These are phyloP conservation scores for Meda fulgida DNA, from an alignment of 2,797 vertebrate genomes.

Conservation along the genomic window DNA sequence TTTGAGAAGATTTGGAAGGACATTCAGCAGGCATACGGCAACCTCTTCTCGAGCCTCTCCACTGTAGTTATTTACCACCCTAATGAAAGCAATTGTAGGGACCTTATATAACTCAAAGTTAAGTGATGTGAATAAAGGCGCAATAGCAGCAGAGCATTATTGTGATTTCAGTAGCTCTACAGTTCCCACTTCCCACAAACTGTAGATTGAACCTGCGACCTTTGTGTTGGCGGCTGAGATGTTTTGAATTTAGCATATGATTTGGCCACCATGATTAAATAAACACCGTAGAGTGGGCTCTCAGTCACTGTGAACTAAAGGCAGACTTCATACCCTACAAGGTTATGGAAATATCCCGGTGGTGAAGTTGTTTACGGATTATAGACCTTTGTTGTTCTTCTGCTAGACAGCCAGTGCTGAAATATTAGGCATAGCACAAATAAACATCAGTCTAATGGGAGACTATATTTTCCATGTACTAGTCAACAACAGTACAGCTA, in stretches of 20 bases:
- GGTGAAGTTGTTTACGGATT: slow-evolving; percentile 21
- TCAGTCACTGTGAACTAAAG: slow-evolving; percentile 17
- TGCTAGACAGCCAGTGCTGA: not conserved
- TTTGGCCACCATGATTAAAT: slow-evolving; percentile 25
- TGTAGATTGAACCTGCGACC: slow-evolving; percentile 52
- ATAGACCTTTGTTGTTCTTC: not conserved
- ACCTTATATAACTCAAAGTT: slow-evolving; percentile 18
- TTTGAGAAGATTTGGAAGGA: not conserved
- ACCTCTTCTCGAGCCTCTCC: not conserved
- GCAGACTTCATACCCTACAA: slow-evolving; percentile 7
- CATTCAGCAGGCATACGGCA: not conserved
- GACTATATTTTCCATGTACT: not conserved
- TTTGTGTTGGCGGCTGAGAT: slow-evolving; percentile 59
- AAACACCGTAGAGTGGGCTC: slow-evolving; percentile 10
- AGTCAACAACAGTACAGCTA: slow-evolving; percentile 20
- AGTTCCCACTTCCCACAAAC: slow-evolving; percentile 22
- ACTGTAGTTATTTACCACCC: not conserved
- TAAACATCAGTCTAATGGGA: slow-evolving; percentile 22
- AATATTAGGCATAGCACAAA: not conserved
- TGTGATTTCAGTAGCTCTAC: not conserved
- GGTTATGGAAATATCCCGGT: slow-evolving; percentile 17
- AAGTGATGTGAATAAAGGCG: not conserved
- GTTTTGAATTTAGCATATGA: slow-evolving; percentile 17
- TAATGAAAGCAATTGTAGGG: not conserved
- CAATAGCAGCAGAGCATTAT: not conserved